Base-by-base conservation (phyloP, 2,797 vertebrate genomes). In the Molossus molossus region DNA sequence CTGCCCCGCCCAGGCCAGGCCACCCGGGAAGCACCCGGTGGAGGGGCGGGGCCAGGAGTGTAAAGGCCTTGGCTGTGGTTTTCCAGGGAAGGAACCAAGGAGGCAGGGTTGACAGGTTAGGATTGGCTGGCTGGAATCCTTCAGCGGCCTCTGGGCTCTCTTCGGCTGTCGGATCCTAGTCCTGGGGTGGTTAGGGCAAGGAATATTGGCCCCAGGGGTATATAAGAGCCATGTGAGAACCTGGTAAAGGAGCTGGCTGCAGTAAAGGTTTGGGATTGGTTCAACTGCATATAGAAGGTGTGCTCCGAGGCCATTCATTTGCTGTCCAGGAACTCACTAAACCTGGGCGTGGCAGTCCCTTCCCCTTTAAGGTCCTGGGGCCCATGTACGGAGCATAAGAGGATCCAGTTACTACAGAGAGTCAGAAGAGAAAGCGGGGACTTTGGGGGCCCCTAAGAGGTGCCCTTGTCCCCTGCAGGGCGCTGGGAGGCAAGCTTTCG, bases 41-140 rank as follows among this genome's bases (percentile, higher is more conserved):
- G 58, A 40, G 69, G 45, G 6, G 12, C 27, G 0, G n/a, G 2
- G n/a, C 6, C 2, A 1, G 11, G 5, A 9, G 13, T 3, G 0
- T 0, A 21, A 14, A 21, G 8, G 20, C 3, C 1, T 70, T 58
- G 13, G 2, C 1, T 33, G 58, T 14, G 33, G 17, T 37, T 65
- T 76, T 17, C 18, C 7, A 8, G 45, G 75, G 83, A 62, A 53
- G 72, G 18, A 27, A 7, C 1, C 25, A 45, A 12, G 15, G 4
- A 40, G 9, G 69, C 33, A 1, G 64, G 81, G 27, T 9, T 5
- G 3, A 33, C 23, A 48, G 75, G 50, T 33, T 10, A 2, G 27
- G 53, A 14, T 8, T 5, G 45, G 72, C 15, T 10, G 9, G 20
- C n/a, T 9, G 13, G 73, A 53, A n/a, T 12, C n/a, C 21, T 13